Base-by-base conservation (phyloP, 2,888 invertebrate genomes). In the Dryomyza anilis region DNA sequence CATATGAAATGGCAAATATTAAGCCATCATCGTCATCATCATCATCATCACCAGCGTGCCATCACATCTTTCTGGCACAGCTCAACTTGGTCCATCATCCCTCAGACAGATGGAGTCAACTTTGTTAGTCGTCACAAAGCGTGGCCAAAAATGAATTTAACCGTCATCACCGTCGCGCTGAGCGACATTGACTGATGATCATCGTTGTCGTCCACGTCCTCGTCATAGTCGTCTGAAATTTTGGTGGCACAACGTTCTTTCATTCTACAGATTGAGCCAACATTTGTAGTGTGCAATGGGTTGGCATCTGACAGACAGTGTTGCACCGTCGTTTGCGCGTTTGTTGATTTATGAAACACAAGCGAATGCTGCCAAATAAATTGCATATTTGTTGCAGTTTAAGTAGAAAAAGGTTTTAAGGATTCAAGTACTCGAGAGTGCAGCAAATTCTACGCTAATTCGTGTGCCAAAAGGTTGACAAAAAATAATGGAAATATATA, bases 261-360 rank as follows among this genome's bases (percentile, higher is more conserved):
- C n/a, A n/a, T n/a, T n/a, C n/a, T n/a, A n/a, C n/a, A n/a, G n/a
- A n/a, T n/a, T n/a, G n/a, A n/a, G n/a, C n/a, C n/a, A n/a, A n/a
- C n/a, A n/a, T n/a, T n/a, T n/a, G n/a, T n/a, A n/a, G n/a, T n/a
- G n/a, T n/a, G n/a, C n/a, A n/a, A n/a, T n/a, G n/a, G n/a, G n/a
- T n/a, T n/a, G n/a, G n/a, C n/a, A n/a, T n/a, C n/a, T n/a, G n/a
- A n/a, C n/a, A n/a, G n/a, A n/a, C n/a, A n/a, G n/a, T n/a, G n/a
- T n/a, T n/a, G n/a, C n/a, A 60, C 50, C 52, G 36, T 39, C 25
- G 19, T 36, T n/a, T n/a, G n/a, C 36, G 60, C 23, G 52, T 61
- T 53, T 29, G 61, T 61, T 61, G 61, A 61, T 61, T 61, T 61
- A 61, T 61, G 52, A 52, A 61, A 52, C 43, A 52, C n/a, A n/a